These are phyloP conservation scores for Luidia sarsii DNA, from an alignment of 53 echinoderm and acorn worm genomes.

Conservation along the genomic window DNA sequence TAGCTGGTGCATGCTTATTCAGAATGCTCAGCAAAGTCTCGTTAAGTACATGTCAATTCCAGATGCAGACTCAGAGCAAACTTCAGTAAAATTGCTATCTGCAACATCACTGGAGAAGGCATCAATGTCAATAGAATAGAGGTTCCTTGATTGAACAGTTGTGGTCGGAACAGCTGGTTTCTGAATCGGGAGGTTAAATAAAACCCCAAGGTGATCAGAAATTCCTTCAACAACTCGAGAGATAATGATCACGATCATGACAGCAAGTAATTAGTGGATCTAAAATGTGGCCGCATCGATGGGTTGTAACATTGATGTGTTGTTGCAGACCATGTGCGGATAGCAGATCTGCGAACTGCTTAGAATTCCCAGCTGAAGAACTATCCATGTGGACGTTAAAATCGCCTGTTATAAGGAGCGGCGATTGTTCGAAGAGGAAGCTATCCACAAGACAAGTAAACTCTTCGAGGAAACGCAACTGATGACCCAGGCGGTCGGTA, in stretches of 20 bases:
- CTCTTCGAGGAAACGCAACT: slow-evolving; percentile 24
- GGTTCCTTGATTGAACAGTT: too few relatives aligned
- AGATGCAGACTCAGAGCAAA: neutral
- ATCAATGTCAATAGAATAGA: too few relatives aligned
- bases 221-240: neutral
- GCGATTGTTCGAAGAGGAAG: slow-evolving; percentile 1
- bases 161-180: neutral
- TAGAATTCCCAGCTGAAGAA: slow-evolving; percentile 4
- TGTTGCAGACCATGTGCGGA: slow-evolving; percentile 34
- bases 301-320: slow-evolving; percentile 14
- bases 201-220: neutral
- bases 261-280: slow-evolving; percentile 10
- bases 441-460: slow-evolving; percentile 18
- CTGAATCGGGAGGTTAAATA: neutral
- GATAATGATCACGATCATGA: neutral
- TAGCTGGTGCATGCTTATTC: slow-evolving; percentile 42
- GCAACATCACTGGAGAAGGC: neutral
- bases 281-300: slow-evolving; percentile 22
- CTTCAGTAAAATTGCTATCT: neutral
- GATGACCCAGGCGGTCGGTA: slow-evolving; percentile 36
- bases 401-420: neutral
- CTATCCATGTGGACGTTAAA: slow-evolving; percentile 16
- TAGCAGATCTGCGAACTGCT: slow-evolving; percentile 26
- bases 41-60: slow-evolving; percentile 1
- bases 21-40: slow-evolving; percentile 5